Base-by-base conservation (phyloP, 2,113 vertebrate genomes). In the Benitochromis conjunctus region DNA sequence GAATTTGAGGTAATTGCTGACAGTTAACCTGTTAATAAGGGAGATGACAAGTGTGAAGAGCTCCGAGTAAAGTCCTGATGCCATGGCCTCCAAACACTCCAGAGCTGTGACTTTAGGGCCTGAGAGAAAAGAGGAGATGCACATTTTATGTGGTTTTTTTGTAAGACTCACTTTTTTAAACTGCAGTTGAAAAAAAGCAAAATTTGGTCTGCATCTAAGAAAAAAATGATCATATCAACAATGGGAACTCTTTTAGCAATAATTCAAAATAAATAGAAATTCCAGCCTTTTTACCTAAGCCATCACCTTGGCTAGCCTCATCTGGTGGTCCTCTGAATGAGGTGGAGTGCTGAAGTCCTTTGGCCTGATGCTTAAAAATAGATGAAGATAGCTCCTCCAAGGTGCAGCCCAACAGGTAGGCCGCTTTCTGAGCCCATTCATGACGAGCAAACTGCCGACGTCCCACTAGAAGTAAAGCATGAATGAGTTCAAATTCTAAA, bases 361-460 rank as follows among this genome's bases (percentile, higher is more conserved):
- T 99, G 88, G 96, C 92, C 82, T 98, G 98, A 83, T 98, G 97
- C 91, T 99, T 99, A 92, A 99, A 99, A 94, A 99, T 97, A 64
- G 97, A 94, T 0, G 98, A 98, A 88, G 99, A 99, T 56, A 99
- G 96, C 87, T 99, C 99, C 92, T 99, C 99, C 91, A 99, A 94
- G 76, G 95, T 97, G 92, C 94, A 98, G 91, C 97, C 97, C 92
- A 98, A 89, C 74, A 99, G 95, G 93, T 99, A 99, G 0, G 98
- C 98, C 0, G 98, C 98, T 86, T 99, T 99, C 96, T 99, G 98
- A 53, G 98, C 98, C 98, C 98, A 99, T 83, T 99, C 99, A 0
- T 99, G 98, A 18, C 97, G 97, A 2, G 98, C 98, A 96, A 99
- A 99, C 95, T 99, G 99, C 81, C 95, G 96, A 2, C 97, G 96